These are phyloP conservation scores for Chloroclystis v-ata DNA, from an alignment of 2,888 invertebrate genomes.

Conservation along the genomic window DNA sequence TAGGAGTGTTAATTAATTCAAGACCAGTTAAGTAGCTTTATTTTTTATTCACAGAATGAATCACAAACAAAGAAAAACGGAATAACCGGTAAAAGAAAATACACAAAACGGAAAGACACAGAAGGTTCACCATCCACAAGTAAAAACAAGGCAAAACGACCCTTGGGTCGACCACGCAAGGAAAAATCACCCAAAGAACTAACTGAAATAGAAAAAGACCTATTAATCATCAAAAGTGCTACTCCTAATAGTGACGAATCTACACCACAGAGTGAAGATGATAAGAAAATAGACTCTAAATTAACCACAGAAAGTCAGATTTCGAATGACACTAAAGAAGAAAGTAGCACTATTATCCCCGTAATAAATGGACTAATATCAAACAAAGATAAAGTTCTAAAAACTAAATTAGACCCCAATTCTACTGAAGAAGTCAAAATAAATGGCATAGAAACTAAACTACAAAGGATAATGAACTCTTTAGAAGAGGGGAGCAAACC, in stretches of 20 bases:
- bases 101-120: slow-evolving; percentile 55
- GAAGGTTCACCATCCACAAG: slow-evolving; percentile 51
- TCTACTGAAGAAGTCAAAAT: slow-evolving; percentile 1
- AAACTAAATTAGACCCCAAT: slow-evolving; percentile 10
- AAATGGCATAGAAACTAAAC: slow-evolving; percentile 6
- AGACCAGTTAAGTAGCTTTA: no score
- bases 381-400: neutral
- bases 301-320: neutral
- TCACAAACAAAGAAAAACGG: slow-evolving; percentile 57
- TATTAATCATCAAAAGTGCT: slow-evolving; percentile 63
- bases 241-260: slow-evolving; percentile 59
- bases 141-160: slow-evolving; percentile 46
- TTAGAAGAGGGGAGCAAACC: slow-evolving; percentile 7
- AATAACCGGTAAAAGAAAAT: slow-evolving; percentile 44
- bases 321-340: neutral
- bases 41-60: slow-evolving; percentile 57
- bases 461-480: slow-evolving; percentile 5
- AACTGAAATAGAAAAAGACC: slow-evolving; percentile 66
- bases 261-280: slow-evolving; percentile 35
- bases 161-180: slow-evolving; percentile 48
- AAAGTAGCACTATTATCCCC: neutral
- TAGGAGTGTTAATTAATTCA: no score
- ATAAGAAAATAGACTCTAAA: slow-evolving; percentile 22
- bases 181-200: slow-evolving; percentile 45
- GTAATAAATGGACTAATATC: neutral